Conservation (phyloP, 2,797 vertebrate species). For the Hypotaenidia okinawae region DNA sequence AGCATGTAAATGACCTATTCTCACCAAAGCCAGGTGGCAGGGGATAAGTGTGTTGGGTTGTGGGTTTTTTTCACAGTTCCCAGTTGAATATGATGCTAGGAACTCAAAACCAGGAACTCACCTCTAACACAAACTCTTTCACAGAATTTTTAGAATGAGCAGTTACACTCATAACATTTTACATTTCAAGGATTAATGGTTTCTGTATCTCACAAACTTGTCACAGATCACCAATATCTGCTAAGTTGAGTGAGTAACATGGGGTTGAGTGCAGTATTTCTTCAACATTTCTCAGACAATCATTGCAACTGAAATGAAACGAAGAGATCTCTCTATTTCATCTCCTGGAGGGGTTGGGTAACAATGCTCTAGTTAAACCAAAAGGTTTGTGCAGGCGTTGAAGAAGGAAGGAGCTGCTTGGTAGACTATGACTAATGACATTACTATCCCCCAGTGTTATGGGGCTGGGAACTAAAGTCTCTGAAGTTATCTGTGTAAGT, state of each 20-base stretch:
- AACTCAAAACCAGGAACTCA: background rate
- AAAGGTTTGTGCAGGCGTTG: background rate
- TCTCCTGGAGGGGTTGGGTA: background rate
- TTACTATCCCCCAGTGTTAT: accelerated
- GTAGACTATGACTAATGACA: background rate
- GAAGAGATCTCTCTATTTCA: background rate
- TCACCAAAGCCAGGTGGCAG: background rate
- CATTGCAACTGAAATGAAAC: background rate
- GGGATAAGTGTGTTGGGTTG: background rate
- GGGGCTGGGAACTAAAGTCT: background rate
- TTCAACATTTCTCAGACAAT: background rate
- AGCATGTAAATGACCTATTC: background rate
- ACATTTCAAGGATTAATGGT: background rate
- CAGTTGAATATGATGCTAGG: background rate
- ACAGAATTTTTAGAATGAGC: background rate
- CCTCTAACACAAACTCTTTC: background rate
- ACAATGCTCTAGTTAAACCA: background rate
- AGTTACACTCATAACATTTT: background rate
- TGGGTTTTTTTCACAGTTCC: background rate
- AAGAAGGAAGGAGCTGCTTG: background rate
- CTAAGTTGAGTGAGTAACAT: background rate
- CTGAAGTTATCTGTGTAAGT: background rate
- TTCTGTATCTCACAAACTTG: background rate
- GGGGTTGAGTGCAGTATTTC: background rate
- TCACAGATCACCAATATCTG: background rate